These are phyloP conservation scores for Orius laevigatus DNA, from an alignment of 1,140 invertebrate genomes.

Conservation along the genomic window DNA sequence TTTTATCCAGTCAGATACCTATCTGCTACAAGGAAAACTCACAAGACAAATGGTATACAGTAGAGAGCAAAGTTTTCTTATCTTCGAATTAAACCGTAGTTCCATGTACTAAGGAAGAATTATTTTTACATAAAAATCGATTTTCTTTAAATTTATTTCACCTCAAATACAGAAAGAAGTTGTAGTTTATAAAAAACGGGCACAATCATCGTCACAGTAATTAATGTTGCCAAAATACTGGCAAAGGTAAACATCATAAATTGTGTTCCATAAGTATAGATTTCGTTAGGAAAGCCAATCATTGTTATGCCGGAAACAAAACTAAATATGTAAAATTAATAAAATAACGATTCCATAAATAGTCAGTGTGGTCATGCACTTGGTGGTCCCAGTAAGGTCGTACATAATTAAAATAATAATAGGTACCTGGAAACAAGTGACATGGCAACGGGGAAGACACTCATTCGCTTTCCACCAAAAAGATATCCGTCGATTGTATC, in stretches of 20 bases:
- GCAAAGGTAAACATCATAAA: slow-evolving; percentile 44
- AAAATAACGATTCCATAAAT: no score
- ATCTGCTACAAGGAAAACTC: no score
- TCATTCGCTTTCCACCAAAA: no score
- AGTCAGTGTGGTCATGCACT: no score
- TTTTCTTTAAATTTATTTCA: slow-evolving; percentile 9
- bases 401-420: no score
- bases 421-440: no score
- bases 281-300: slow-evolving; percentile 59
- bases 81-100: neutral
- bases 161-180: slow-evolving; percentile 55
- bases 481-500: no score
- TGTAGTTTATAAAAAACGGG: slow-evolving; percentile 61
- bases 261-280: slow-evolving; percentile 53
- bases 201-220: slow-evolving; percentile 43
- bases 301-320: slow-evolving; percentile 68
- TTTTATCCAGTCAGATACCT: no score
- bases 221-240: slow-evolving; percentile 39
- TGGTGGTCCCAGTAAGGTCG: no score
- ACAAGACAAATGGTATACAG: neutral
- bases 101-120: neutral
- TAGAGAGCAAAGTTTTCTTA: neutral
- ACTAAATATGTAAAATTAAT: slow-evolving; percentile 26
- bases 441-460: no score
- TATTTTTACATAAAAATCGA: neutral